phyloP scores from a whole-genome alignment of 1,140 invertebrate genomes.

The Brachystomella parvula region DNA sequence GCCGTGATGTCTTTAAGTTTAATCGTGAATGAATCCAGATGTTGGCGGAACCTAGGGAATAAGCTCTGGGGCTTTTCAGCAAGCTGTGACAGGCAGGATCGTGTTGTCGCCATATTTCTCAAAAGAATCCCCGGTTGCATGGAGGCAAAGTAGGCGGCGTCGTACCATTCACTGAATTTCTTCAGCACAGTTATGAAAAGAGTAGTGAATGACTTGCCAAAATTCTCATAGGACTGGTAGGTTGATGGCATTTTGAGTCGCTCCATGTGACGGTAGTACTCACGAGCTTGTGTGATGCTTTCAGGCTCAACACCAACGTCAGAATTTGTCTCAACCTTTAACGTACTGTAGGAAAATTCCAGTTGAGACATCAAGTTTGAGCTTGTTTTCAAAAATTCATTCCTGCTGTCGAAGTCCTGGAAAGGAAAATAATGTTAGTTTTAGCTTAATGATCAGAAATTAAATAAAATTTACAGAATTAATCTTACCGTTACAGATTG shows the following conservation, averaged over 20 bases:
- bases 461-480: not conserved
- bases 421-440: no score
- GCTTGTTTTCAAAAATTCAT: not conserved
- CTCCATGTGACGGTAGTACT: constrained; percentile 28
- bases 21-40: not conserved
- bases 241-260: constrained; percentile 49
- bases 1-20: not conserved
- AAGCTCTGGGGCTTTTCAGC: not conserved
- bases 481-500: constrained; percentile 42
- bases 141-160: constrained; percentile 68
- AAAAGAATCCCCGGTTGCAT: constrained; percentile 62
- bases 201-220: constrained; percentile 55
- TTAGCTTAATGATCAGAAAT: no score
- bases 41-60: not conserved
- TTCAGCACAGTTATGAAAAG: constrained; percentile 59
- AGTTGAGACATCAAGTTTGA: constrained; percentile 8
- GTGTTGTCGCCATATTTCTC: constrained; percentile 56
- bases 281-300: constrained; percentile 8
- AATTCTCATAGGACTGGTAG: constrained; percentile 53
- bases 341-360: not conserved
- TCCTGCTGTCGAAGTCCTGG: constrained; percentile 1
- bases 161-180: constrained; percentile 69
- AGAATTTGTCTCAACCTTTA: not conserved
- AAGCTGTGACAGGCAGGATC: constrained; percentile 37
- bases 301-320: not conserved